Base-by-base conservation (phyloP, 2,888 invertebrate genomes). In the Noctua fimbriata region DNA sequence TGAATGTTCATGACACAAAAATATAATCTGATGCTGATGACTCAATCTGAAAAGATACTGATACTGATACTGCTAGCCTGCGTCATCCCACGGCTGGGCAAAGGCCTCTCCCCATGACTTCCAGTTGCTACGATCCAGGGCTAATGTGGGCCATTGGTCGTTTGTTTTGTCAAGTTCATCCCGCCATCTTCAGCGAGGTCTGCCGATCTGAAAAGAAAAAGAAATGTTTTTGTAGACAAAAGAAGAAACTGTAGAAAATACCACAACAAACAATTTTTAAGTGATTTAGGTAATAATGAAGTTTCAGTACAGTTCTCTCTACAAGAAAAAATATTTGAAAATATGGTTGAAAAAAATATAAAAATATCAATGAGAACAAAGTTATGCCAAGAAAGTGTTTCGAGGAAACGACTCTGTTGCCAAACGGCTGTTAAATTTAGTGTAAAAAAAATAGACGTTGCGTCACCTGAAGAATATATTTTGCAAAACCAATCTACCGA, bases 401-500 rank as follows among this genome's bases (percentile, higher is more conserved):
- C 2, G 16, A 7, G 28, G 28, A 60, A 66, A 63, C 63, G 36
- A 32, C 21, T 65, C 32, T 36, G 32, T 32, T 32, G 21, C 63
- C 10, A 36, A 65, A 65, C 32, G 21, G 4, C 32, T 65, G 63
- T 65, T 65, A 65, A 65, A 21, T 36, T 10, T 36, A 65, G 63
- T 36, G 65, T 36, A 21, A 36, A 65, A 36, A 65, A 65, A 21
- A 65, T 36, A 36, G 28, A 65, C 10, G 21, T 63, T 63, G 63
- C 63, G 21, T 66, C 12, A 66, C 32, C 52, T 36, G 0, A 65
- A 78, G 14, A 60, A 12, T 16, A 71, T 70, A 1, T 71, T 36
- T 36, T 60, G 18, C 21, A n/a, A 18, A 63, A 58, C 58, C 58
- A 72, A 52, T 77, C 52, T 32, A 78, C 65, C 12, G 28, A 63